Conservation (phyloP, 2,797 vertebrate species). For the Alcedo atthis region DNA sequence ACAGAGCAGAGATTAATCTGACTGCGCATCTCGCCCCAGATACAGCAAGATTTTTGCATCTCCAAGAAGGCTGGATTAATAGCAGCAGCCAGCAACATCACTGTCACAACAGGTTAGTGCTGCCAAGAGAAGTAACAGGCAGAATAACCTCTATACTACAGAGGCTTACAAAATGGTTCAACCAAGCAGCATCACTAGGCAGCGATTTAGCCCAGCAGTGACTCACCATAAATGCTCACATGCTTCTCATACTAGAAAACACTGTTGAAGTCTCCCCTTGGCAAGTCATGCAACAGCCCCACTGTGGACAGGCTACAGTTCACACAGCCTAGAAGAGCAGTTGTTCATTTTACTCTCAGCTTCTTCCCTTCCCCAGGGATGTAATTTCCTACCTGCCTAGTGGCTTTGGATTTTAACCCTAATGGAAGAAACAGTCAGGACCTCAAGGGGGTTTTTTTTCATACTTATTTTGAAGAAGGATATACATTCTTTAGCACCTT, state of each 20-base stretch:
- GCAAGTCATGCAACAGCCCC: not conserved
- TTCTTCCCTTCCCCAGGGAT: not conserved
- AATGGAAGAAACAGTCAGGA: not conserved
- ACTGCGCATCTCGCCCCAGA: not conserved
- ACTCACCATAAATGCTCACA: conserved; percentile 32
- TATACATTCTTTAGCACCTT: not conserved
- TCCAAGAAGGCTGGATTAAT: not conserved
- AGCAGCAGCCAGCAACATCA: conserved; percentile 39
- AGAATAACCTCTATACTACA: not conserved
- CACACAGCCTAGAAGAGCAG: not conserved
- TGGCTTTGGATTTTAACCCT: not conserved
- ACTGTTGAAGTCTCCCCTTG: not conserved
- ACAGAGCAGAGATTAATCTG: not conserved
- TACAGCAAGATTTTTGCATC: not conserved
- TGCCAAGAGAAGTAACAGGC: not conserved
- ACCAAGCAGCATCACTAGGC: not conserved
- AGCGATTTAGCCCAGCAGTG: not conserved
- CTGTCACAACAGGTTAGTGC: not conserved
- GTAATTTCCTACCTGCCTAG: not conserved
- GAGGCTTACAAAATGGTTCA: not conserved
- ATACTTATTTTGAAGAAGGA: not conserved
- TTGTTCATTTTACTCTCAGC: not conserved
- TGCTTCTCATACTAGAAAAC: not conserved
- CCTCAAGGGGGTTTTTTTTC: not conserved
- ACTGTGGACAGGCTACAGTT: not conserved